Evolutionary conservation across 1,140 invertebrate genomes (phyloP), one percentile per base, ranked within the genome.

Genomic region (Drosophila burlai): DNA sequence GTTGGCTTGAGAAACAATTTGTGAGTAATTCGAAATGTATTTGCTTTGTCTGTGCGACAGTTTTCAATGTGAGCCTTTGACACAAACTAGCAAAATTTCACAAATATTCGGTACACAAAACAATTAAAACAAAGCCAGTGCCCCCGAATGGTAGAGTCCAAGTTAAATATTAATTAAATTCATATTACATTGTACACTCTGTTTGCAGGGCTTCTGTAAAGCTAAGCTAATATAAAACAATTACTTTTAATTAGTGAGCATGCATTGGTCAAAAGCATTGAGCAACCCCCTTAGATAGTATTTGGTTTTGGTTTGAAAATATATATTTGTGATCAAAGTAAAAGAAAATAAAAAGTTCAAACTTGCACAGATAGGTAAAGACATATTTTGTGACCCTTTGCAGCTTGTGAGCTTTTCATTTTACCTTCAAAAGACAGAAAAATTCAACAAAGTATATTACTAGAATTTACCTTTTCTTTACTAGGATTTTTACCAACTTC

Each of bases 1-100:
- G 45, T 59, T 73, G 62, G 21, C 46, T 29, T 67, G 46, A 11
- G 46, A 50, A 65, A 67, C 63, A 69, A 55, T 68, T 71, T 60
- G 38, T 60, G 36, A 36, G 24, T 60, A 72, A 50, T 73, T 73
- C 16, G 26, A 47, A 49, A 72, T 71, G 36, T 58, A 58, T 71
- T 71, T 69, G 21, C 66, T 34, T 34, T 40, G 36, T 72, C 21
- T 47, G 18, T 49, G 42, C 2, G 29, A 68, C 21, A 50, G 34
- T n/a, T 34, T 72, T 38, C 29, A 11, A 50, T 34, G 24, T 36
- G n/a, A 47, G 4, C 16, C 43, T 73, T 73, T 72, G 68, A 72
- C 45, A 50, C 42, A 59, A 40, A 73, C 34, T 50, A 50, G 54
- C 15, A 24, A 26, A 34, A 29, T 49, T 42, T 50, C 21, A 29